A percentile compares a stretch with the other conserved stretches of the same genome.
Evolutionary conservation across 2,797 vertebrate species (phyloP).

Genomic region (Mormyrops boulengeri): DNA sequence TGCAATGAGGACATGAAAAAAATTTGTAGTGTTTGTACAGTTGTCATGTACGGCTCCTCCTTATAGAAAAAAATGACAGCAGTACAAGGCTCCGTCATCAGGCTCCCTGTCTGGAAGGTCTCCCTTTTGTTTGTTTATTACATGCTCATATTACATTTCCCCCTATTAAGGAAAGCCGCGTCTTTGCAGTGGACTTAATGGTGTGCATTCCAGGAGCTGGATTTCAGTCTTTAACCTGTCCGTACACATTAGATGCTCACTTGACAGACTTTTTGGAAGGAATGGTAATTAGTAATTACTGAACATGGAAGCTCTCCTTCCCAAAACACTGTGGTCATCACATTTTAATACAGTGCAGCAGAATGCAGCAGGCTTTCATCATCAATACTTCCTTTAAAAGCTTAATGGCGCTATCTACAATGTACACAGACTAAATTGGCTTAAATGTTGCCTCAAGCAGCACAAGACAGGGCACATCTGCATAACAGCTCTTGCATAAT

Average conservation of each 20-base stretch:
- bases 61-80: background rate
- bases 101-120: background rate
- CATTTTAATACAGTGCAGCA: background rate
- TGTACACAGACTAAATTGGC: background rate
- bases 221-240: background rate
- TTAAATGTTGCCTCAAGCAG: background rate
- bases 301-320: conserved; percentile 18
- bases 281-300: conserved; percentile 40
- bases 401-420: background rate
- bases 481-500: background rate
- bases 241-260: background rate
- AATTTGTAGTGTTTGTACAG: background rate
- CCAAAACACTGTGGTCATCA: conserved; percentile 36
- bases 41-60: background rate
- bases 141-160: background rate
- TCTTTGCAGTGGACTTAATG: background rate
- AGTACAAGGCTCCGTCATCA: background rate
- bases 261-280: background rate
- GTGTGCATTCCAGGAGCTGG: background rate
- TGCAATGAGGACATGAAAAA: background rate
- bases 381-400: background rate
- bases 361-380: background rate
- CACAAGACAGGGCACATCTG: background rate
- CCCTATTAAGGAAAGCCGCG: background rate
- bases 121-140: background rate